These are phyloP conservation scores for Drosophila fuyamai DNA, from an alignment of 1,140 invertebrate genomes.

Conservation along the genomic window DNA sequence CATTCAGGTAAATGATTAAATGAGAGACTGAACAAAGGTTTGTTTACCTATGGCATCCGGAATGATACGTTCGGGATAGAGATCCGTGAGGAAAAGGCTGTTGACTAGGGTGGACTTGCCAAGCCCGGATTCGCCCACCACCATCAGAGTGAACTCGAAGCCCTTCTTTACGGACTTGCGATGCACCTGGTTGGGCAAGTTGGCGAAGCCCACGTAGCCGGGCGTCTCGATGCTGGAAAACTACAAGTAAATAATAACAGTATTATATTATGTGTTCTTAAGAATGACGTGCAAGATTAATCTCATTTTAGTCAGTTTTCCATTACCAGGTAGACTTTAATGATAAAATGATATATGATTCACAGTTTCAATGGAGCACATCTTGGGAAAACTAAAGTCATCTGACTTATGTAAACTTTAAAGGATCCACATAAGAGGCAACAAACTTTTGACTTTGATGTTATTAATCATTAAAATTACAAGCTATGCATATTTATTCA, in stretches of 20 bases:
- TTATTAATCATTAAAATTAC: too few species aligned
- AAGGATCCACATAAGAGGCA: too few species aligned
- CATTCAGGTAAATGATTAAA: not conserved
- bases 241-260: constrained; percentile 82
- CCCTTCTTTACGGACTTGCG: constrained; percentile 98
- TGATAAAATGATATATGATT: too few species aligned
- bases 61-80: constrained; percentile 95
- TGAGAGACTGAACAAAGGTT: not conserved
- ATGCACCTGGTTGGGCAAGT: constrained; percentile 97
- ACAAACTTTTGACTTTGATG: too few species aligned
- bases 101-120: constrained; percentile 99
- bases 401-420: too few species aligned
- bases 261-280: too few species aligned
- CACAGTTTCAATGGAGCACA: too few species aligned
- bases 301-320: too few species aligned
- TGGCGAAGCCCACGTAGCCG: constrained; percentile 97
- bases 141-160: constrained; percentile 99
- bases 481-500: too few species aligned
- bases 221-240: constrained; percentile 93
- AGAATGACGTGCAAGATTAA: too few species aligned
- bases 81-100: constrained; percentile 98
- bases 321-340: too few species aligned
- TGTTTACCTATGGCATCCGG: constrained; percentile 92
- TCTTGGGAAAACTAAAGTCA: too few species aligned
- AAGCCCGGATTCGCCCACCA: constrained; percentile 97